Base-by-base conservation (phyloP, 2,113 vertebrate genomes). In the Lucifuga dentata region DNA sequence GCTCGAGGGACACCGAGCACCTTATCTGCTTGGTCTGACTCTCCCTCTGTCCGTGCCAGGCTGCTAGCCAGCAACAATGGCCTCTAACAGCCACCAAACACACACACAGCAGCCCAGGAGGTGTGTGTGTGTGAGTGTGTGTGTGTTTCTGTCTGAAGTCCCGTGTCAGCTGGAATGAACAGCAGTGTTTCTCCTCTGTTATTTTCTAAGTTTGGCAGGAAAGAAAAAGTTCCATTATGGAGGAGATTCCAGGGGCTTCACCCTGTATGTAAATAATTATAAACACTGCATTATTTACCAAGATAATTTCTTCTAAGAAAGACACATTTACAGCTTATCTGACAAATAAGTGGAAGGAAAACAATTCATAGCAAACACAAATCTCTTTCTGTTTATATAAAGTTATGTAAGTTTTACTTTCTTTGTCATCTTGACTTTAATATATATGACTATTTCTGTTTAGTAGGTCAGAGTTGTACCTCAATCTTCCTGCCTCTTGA, bases 1-100 rank as follows among this genome's bases (percentile, higher is more conserved):
- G 45, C 65, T 63, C 50, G 5, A 61, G 74, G 60, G 66, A 73
- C 70, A 80, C 78, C 71, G 81, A 16, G 73, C 2, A 60, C 77
- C 66, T 44, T 80, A 74, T 80, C 76, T 76, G 65, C 59, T 73
- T 50, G 71, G 81, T 76, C 66, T 19, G 33, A 48, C 78, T 56
- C 64, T 24, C 55, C 55, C 66, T n/a, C 76, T 66, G 67, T 57
- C 82, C 29, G 83, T 88, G 75, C 79, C 79, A 83, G 81, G 80
- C 83, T 76, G 70, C 75, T 85, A 76, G 56, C 36, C 44, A 77
- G 73, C 73, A 91, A 92, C 88, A 91, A 89, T 86, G 81, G 78
- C 68, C 81, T 82, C 76, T 87, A 76, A 88, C 75, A 76, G 40
- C 68, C n/a, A 78, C 69, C n/a, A 68, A 45, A 33, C 20, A 21